These are phyloP conservation scores for Catharus minimus DNA, from an alignment of 2,113 vertebrate genomes.

Conservation along the genomic window DNA sequence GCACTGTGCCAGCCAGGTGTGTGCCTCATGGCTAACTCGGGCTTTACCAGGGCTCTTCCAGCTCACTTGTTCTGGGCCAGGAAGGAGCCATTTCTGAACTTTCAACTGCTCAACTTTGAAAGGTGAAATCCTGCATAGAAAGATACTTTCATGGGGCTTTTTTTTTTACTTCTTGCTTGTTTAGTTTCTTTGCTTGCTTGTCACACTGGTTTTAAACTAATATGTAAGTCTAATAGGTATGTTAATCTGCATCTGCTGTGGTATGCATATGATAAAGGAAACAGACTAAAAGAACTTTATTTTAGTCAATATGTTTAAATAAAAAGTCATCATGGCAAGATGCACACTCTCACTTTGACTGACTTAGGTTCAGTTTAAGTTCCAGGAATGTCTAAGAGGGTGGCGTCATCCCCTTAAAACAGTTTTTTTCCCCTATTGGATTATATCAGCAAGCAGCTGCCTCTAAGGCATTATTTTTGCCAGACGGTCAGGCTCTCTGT, in stretches of 20 bases:
- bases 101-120: not conserved
- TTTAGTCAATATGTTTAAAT: not conserved
- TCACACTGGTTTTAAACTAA: not conserved
- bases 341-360: not conserved
- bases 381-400: conserved; percentile 20
- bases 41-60: not conserved
- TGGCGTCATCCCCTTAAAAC: conserved; percentile 26
- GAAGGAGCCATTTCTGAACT: not conserved
- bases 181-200: not conserved
- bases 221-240: not conserved
- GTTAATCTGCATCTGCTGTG: not conserved
- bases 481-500: not conserved
- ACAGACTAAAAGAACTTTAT: not conserved
- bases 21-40: not conserved
- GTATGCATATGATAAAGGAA: not conserved
- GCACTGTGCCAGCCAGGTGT: not conserved
- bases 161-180: not conserved
- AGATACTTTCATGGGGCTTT: not conserved
- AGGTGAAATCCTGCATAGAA: not conserved
- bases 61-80: not conserved
- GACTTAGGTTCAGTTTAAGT: not conserved
- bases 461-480: conserved; percentile 11
- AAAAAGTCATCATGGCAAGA: not conserved
- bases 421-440: not conserved
- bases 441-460: conserved; percentile 42